Conservation (phyloP, 1,140 invertebrate genomes). For the Drosophila takahashii region DNA sequence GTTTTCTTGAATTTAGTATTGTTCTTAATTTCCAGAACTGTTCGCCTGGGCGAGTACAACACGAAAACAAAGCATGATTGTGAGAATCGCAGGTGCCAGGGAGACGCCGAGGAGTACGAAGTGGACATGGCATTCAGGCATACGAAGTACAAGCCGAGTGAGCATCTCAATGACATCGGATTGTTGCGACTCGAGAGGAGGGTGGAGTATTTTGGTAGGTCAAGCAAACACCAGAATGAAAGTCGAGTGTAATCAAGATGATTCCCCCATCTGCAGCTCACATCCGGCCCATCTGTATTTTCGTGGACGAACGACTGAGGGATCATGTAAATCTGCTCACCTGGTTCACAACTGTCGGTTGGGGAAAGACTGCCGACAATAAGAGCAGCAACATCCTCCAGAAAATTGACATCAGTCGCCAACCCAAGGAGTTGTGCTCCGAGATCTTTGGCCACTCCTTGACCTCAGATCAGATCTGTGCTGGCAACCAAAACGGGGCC, state of each 20-base stretch:
- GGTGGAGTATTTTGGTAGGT: conserved; percentile 6
- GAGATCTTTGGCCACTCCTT: neutral
- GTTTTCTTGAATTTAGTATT: neutral
- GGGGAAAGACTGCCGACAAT: neutral
- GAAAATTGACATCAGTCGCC: neutral
- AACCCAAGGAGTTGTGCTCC: neutral
- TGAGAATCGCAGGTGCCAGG: neutral
- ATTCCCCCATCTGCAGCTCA: neutral
- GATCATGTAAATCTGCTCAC: neutral
- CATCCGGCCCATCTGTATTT: conserved; percentile 22
- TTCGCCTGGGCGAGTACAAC: conserved; percentile 15
- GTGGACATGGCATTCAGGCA: conserved; percentile 3
- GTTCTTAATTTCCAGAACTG: neutral
- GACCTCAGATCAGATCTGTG: conserved; percentile 4
- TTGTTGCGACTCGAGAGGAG: conserved; percentile 4
- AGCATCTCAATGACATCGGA: conserved; percentile 3
- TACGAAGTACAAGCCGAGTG: neutral
- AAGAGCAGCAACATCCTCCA: neutral
- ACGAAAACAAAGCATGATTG: neutral
- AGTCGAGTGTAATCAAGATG: neutral
- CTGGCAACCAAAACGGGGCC: neutral
- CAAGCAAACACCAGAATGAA: neutral
- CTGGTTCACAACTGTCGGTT: conserved; percentile 13
- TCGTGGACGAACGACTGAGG: neutral
- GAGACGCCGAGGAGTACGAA: neutral